Evolutionary conservation across 1,140 invertebrate species (phyloP), one percentile per base, ranked within the genome.

Genomic region (Pseudobourletiella spinata): DNA sequence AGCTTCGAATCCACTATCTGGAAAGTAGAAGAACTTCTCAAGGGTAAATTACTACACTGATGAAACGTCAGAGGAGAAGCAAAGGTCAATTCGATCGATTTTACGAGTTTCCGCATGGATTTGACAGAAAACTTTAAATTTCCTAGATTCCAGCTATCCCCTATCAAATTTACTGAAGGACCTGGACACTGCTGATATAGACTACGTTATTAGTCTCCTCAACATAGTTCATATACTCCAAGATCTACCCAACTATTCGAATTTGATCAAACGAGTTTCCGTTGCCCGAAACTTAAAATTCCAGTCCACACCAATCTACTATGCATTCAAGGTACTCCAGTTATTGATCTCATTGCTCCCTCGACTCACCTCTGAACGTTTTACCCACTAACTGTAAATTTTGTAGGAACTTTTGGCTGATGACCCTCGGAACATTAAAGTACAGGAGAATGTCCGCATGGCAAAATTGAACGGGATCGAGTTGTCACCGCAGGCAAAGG

Each of bases 1-100:
- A 84, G 89, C 56, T 88, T 87, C 75, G 91, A 96, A 78, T 83
- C 84, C 69, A 80, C 79, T 14, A 78, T 94, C 0, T 81, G 81
- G 71, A 76, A 80, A 42, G 74, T 87, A 59, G 83, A 86, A 74
- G 76, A 84, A 44, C 74, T 76, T 71, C 74, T 66, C 16, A 54
- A 42, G 57, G 59, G 59, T 54, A 29, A 35, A 14, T 20, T 2
- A 18, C 0, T 39, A 16, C 15, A 39, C 20, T 15, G 22, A 8
- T 48, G 14, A 48, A 14, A 48, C 8, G 14, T 11, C 22, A n/a
- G 22, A 22, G 6, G 6, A n/a, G 8, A 11, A 48, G 6, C 14
- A n/a, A 14, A 48, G 6, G 14, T 14, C 6, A 48, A 15, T 11
- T 15, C 6, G 46, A 11, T 48, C 46, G 14, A 22, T 11, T 8